Evolutionary conservation across 1,140 invertebrate genomes (phyloP), one percentile per base, ranked within the genome.

Genomic region (Aplysia californica): DNA sequence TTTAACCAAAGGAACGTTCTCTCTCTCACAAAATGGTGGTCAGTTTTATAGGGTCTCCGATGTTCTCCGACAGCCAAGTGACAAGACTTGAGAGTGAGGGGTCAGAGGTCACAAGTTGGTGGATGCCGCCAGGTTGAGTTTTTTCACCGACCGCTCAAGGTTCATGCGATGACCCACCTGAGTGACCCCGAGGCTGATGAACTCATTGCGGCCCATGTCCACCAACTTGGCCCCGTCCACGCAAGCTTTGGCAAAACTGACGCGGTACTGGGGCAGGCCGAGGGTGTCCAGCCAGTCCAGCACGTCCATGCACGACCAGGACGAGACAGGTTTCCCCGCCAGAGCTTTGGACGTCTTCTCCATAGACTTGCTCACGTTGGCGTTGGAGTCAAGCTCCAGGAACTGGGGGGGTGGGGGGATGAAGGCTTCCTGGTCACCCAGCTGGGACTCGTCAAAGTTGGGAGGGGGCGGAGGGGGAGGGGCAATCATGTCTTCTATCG

Each of bases 91-190:
- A n/a, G n/a, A n/a, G n/a, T n/a, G n/a, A n/a, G n/a, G n/a, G n/a
- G n/a, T n/a, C n/a, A n/a, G n/a, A n/a, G n/a, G n/a, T 50, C 44
- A 73, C 70, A 75, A 55, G 41, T 66, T 66, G 18, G 72, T 75
- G 23, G 59, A 50, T 3, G 23, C 10, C 10, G 59, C 59, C 29
- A 65, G 29, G 31, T 65, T 75, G 3, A 83, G 80, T 81, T 89
- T 88, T 71, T 88, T 89, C 41, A 89, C 87, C 15, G 87, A 84
- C 56, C 87, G 78, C 72, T 89, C 87, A 31, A 89, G 75, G 69
- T 82, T 86, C 86, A 89, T 87, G 70, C 88, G 81, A 69, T 89
- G 87, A 23, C 85, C 87, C 31, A 89, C 87, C 75, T 87, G 87
- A 29, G 84, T 85, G 1, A 89, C 87, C 33, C 89, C 89, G 21